A percentile compares a stretch with the other conserved stretches of the same genome.
Conservation (phyloP, 1,140 invertebrate species). For the Phthorimaea operculella region DNA sequence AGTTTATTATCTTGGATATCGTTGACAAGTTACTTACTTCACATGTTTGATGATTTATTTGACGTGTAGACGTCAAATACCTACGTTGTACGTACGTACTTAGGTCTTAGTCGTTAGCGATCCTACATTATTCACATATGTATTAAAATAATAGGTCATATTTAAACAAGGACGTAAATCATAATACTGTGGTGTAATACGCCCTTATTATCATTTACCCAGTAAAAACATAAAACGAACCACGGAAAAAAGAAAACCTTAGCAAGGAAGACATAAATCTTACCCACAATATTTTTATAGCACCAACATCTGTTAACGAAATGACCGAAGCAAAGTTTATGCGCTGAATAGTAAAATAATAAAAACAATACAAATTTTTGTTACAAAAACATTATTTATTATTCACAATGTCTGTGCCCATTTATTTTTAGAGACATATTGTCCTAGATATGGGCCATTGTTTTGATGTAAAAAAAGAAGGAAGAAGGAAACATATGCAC, state of each 20-base stretch:
- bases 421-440: slow-evolving; percentile 49
- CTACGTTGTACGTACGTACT: too few species aligned
- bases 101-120: too few species aligned
- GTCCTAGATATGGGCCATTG: slow-evolving; percentile 39
- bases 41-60: too few species aligned
- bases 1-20: neutral
- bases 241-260: neutral
- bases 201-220: neutral
- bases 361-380: slow-evolving; percentile 4
- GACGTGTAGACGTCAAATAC: too few species aligned
- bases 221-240: neutral
- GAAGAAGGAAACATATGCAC: slow-evolving; percentile 17
- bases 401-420: slow-evolving; percentile 20
- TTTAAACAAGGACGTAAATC: too few species aligned
- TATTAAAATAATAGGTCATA: too few species aligned
- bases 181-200: too few species aligned
- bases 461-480: slow-evolving; percentile 19
- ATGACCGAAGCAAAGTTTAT: slow-evolving; percentile 1
- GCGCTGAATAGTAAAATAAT: slow-evolving; percentile 1
- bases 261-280: neutral
- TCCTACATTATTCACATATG: too few species aligned
- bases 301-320: slow-evolving; percentile 1
- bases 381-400: slow-evolving; percentile 5
- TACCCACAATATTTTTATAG: neutral
- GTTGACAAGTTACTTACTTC: neutral